phyloP scores from a whole-genome alignment of 2,113 vertebrate species.

The Seriola dumerili region DNA sequence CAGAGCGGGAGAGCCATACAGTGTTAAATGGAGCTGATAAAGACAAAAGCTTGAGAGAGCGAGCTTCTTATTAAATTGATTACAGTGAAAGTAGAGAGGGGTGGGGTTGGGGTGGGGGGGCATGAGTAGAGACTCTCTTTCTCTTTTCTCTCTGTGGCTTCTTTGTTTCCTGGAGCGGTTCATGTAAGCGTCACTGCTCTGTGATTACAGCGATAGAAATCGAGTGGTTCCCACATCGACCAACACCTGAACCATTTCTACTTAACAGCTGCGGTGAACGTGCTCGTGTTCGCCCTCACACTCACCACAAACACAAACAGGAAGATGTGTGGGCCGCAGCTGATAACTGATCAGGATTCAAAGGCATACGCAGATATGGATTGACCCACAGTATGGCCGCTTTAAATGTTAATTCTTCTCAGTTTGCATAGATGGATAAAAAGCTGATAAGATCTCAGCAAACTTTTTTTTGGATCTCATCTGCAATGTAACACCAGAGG shows the following conservation, averaged over 20 bases:
- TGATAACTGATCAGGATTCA: constrained; percentile 30
- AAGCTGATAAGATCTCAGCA: constrained; percentile 14
- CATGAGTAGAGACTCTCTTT: constrained; percentile 38
- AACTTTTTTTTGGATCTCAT: constrained; percentile 27
- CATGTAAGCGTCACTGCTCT: constrained; percentile 70
- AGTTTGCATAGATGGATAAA: not conserved
- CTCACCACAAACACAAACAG: constrained; percentile 19
- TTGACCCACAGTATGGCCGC: not conserved
- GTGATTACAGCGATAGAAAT: constrained; percentile 72
- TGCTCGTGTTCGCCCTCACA: constrained; percentile 25
- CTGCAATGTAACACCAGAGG: not conserved
- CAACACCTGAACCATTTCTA: constrained; percentile 60
- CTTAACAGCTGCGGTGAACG: constrained; percentile 25
- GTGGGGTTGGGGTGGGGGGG: not conserved
- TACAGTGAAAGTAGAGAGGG: constrained; percentile 15
- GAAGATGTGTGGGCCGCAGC: not conserved
- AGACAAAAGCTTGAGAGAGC: constrained; percentile 50
- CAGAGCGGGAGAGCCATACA: constrained; percentile 12
- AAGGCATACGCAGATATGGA: constrained; percentile 4
- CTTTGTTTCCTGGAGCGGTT: constrained; percentile 76
- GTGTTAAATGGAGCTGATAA: constrained; percentile 61
- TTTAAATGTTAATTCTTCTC: constrained; percentile 9
- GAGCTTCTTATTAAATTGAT: constrained; percentile 72
- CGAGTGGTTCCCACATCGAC: constrained; percentile 66
- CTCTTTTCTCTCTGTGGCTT: constrained; percentile 58